Percentiles rank a stretch among this genome's conserved stretches.
phyloP scores from a whole-genome alignment of 2,113 vertebrate genomes.

The Cyprinodon tularosa region DNA sequence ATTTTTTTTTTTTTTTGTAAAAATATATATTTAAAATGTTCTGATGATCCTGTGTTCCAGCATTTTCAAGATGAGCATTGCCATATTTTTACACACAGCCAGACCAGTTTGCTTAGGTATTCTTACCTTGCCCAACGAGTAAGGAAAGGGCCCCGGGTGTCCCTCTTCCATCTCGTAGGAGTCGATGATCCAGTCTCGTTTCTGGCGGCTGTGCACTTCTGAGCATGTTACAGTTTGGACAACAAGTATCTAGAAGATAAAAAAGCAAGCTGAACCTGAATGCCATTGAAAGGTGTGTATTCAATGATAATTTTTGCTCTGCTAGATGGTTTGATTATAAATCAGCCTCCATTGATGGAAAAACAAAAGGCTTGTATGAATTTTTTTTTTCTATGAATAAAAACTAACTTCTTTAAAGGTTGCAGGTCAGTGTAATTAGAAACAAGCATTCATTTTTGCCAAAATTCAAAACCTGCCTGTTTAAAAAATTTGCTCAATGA shows the following conservation, averaged over 20 bases:
- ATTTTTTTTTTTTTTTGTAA: no score
- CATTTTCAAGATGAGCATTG: neutral
- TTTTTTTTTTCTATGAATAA: neutral
- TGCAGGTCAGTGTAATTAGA: neutral
- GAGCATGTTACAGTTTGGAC: conserved; percentile 24
- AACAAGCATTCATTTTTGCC: neutral
- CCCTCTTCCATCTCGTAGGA: conserved; percentile 66
- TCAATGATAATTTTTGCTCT: neutral
- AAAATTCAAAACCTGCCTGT: neutral
- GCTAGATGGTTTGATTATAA: neutral
- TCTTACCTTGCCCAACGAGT: conserved; percentile 66
- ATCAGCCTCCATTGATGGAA: neutral
- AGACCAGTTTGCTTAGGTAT: neutral
- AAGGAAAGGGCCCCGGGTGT: conserved; percentile 68
- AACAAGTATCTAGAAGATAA: conserved; percentile 38
- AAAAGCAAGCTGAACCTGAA: conserved; percentile 7
- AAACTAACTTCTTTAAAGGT: no score
- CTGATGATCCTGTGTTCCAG: neutral
- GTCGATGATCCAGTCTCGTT: conserved; percentile 62
- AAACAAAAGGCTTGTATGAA: neutral
- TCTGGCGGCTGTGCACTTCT: conserved; percentile 47
- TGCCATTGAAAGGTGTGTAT: neutral
- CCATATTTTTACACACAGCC: no score
- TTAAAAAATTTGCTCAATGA: neutral
- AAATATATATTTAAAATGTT: neutral